These are phyloP conservation scores for Ceramica pisi DNA, from an alignment of 2,888 invertebrate species.

Conservation along the genomic window DNA sequence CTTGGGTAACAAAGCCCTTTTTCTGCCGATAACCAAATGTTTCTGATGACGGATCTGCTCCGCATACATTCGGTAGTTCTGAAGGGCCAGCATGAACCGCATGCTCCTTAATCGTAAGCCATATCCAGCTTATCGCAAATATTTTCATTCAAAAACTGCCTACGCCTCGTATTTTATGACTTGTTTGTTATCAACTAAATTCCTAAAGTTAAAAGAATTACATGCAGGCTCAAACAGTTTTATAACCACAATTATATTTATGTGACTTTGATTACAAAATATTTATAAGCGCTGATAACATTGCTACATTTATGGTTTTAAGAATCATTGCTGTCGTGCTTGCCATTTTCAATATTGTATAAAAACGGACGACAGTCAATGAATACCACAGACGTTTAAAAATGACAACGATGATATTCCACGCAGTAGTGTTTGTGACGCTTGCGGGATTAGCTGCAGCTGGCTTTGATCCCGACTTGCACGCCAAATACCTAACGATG, in stretches of 20 bases:
- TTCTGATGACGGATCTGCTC: background rate
- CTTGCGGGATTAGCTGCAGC: background rate
- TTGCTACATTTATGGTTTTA: background rate
- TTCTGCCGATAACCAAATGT: slow-evolving; percentile 11
- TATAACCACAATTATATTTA: background rate
- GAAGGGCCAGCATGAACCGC: slow-evolving; percentile 54
- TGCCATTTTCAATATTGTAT: background rate
- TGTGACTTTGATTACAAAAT: background rate
- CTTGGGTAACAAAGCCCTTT: slow-evolving; percentile 25
- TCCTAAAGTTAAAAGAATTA: background rate
- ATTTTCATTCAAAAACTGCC: background rate
- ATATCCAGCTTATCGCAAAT: background rate
- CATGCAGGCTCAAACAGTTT: background rate
- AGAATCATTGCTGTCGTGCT: too few relatives aligned
- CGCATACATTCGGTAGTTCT: slow-evolving; percentile 18
- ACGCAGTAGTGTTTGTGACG: slow-evolving; percentile 13
- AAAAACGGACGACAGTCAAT: background rate
- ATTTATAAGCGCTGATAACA: background rate
- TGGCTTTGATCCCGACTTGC: too few relatives aligned
- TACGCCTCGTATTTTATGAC: background rate
- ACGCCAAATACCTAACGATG: too few relatives aligned
- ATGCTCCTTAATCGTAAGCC: slow-evolving; percentile 29
- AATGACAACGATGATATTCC: slow-evolving; percentile 3
- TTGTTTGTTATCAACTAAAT: background rate
- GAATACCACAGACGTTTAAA: background rate